Evolutionary conservation across 2,888 invertebrate species (phyloP).

Genomic region (Epinotia nisella): DNA sequence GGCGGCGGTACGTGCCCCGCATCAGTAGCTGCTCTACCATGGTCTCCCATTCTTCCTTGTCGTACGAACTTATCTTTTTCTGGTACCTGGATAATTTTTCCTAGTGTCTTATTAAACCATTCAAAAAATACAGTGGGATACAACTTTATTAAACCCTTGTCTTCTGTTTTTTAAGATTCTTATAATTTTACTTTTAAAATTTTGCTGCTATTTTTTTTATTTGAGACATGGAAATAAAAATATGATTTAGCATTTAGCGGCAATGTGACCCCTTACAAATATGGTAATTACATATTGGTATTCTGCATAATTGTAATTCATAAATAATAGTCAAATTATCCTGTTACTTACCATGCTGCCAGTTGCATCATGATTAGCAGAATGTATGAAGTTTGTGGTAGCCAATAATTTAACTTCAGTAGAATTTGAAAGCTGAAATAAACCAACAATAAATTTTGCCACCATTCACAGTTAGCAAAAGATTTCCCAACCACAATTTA

Average conservation of each 20-base stretch:
- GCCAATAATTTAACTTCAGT: slow-evolving; percentile 51
- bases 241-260: too few species aligned
- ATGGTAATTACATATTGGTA: too few species aligned
- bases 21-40: slow-evolving; percentile 90
- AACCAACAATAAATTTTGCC: slow-evolving; percentile 10
- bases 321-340: background rate
- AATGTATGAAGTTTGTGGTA: slow-evolving; percentile 52
- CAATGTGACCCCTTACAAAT: too few species aligned
- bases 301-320: too few species aligned
- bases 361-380: slow-evolving; percentile 72
- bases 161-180: background rate
- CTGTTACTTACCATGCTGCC: slow-evolving; percentile 76
- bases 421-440: slow-evolving; percentile 56
- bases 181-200: too few species aligned
- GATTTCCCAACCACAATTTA: background rate
- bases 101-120: background rate
- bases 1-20: slow-evolving; percentile 55
- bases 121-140: background rate
- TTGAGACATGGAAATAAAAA: too few species aligned
- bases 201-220: too few species aligned
- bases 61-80: slow-evolving; percentile 98
- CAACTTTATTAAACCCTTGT: background rate
- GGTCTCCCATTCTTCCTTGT: slow-evolving; percentile 98
- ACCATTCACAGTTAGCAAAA: too few species aligned
- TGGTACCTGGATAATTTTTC: slow-evolving; percentile 89